Evolutionary conservation across 2,113 vertebrate genomes (phyloP).

Genomic region (Tor tambroides): DNA sequence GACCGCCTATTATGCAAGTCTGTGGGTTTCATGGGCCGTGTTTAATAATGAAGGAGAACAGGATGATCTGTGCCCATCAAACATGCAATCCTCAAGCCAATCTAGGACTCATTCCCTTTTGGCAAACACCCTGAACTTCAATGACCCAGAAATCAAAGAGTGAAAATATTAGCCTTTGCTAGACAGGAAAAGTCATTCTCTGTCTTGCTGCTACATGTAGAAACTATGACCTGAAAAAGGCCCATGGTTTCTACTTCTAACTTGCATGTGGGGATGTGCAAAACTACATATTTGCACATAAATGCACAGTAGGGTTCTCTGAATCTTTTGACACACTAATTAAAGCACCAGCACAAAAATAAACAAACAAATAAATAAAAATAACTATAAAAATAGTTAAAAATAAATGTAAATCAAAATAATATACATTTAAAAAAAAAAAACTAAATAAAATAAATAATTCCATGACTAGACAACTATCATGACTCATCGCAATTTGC

Average conservation of each 20-base stretch:
- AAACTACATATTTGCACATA: background rate
- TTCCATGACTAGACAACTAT: background rate
- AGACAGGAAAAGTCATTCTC: background rate
- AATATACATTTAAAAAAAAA: too few species aligned
- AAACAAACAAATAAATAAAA: too few species aligned
- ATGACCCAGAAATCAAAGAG: conserved; percentile 18
- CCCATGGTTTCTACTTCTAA: background rate
- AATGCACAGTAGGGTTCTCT: background rate
- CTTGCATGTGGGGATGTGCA: background rate
- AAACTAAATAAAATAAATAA: background rate
- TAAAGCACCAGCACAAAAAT: background rate
- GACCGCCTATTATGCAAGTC: background rate
- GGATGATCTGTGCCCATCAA: background rate
- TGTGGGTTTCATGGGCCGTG: background rate
- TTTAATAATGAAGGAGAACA: conserved; percentile 25
- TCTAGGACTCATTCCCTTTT: background rate
- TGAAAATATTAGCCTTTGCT: background rate
- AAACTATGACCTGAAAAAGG: background rate
- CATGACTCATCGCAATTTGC: background rate
- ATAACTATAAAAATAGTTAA: too few species aligned
- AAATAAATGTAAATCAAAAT: too few species aligned
- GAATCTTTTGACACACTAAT: background rate
- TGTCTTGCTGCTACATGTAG: background rate
- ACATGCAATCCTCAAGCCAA: background rate
- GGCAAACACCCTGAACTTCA: conserved; percentile 1